A percentile compares a stretch with the other conserved stretches of the same genome.
Evolutionary conservation across 2,113 vertebrate genomes (phyloP).

Genomic region (Barbus barbus): DNA sequence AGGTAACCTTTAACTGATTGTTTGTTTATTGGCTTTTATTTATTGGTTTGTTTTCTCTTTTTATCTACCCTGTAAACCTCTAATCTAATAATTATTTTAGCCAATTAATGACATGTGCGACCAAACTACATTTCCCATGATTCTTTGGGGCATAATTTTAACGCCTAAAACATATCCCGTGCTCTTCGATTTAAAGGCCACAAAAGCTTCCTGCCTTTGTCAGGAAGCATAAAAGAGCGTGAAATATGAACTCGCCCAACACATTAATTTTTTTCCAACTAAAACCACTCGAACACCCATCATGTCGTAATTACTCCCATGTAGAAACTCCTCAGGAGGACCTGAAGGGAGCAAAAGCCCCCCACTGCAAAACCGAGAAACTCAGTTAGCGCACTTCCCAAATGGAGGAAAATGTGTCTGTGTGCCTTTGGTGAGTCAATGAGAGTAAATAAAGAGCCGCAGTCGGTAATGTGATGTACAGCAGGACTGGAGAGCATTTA

Average conservation of each 20-base stretch:
- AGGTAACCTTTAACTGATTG: neutral
- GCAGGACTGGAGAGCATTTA: slow-evolving; percentile 22
- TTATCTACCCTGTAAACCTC: neutral
- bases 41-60: neutral
- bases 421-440: neutral
- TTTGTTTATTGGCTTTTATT: too few relatives aligned
- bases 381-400: slow-evolving; percentile 37
- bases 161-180: neutral
- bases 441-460: slow-evolving; percentile 22
- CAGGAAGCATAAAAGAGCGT: neutral
- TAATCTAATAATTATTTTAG: neutral
- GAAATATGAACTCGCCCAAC: neutral
- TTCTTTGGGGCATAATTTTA: neutral
- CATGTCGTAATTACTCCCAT: neutral
- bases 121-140: neutral
- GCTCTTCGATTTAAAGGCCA: neutral
- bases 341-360: neutral
- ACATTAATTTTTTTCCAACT: neutral
- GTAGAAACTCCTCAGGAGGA: neutral
- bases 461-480: slow-evolving; percentile 10
- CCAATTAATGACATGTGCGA: neutral
- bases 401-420: slow-evolving; percentile 15
- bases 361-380: slow-evolving; percentile 26
- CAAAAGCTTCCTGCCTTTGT: neutral
- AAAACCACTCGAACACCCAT: neutral